Conservation (phyloP, 2,113 vertebrate species). For the Mellivora capensis region DNA sequence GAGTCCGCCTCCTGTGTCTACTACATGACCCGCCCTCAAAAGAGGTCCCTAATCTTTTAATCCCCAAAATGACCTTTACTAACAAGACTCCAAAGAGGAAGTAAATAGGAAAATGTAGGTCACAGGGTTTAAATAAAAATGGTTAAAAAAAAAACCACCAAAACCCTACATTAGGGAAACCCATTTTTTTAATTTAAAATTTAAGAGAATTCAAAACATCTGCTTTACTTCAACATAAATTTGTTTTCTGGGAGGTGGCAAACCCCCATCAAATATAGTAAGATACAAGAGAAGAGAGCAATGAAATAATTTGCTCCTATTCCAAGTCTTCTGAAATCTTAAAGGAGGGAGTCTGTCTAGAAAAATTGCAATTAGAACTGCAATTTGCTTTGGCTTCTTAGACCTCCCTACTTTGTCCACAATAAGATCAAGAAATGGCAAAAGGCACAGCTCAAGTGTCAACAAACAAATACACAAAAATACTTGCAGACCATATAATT, state of each 20-base stretch:
- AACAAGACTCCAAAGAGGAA: neutral
- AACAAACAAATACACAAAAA: neutral
- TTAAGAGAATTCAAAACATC: neutral
- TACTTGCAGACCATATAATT: neutral
- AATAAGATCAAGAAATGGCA: neutral
- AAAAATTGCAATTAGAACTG: neutral
- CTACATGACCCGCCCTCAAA: neutral
- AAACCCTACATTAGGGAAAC: neutral
- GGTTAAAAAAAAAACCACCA: neutral
- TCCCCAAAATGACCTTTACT: neutral
- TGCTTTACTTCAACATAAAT: neutral
- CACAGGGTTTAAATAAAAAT: neutral
- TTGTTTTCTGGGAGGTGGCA: neutral
- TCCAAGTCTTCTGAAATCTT: neutral
- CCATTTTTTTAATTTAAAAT: neutral
- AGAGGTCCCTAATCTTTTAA: constrained; percentile 45
- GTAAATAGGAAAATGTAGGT: neutral
- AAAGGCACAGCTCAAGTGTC: neutral
- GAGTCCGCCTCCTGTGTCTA: neutral
- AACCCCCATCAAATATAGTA: neutral
- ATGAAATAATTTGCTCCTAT: neutral
- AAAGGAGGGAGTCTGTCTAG: neutral
- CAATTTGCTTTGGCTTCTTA: neutral
- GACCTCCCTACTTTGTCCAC: neutral
- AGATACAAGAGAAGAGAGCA: neutral